Evolutionary conservation across 2,113 vertebrate species (phyloP).

Genomic region (Cranoglanis bouderius): DNA sequence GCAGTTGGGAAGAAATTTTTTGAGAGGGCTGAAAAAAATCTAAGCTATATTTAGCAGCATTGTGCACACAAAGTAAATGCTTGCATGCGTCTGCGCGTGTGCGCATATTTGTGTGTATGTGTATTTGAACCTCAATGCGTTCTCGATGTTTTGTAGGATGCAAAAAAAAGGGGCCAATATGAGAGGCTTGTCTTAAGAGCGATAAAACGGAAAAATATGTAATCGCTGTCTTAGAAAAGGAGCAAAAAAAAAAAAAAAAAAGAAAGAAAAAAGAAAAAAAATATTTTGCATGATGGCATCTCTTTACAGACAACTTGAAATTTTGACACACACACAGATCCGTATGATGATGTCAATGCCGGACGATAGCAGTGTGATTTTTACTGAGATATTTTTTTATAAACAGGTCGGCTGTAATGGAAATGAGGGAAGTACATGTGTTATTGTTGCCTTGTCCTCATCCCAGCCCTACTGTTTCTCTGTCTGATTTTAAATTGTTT

Average conservation of each 20-base stretch:
- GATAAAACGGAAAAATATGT: constrained; percentile 37
- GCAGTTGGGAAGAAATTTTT: not conserved
- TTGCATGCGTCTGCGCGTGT: constrained; percentile 59
- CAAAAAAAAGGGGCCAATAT: not conserved
- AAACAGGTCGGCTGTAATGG: constrained; percentile 54
- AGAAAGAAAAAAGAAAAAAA: too few species aligned
- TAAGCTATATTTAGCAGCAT: constrained; percentile 51
- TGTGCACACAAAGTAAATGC: constrained; percentile 31
- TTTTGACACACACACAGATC: constrained; percentile 58
- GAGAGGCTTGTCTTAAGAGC: not conserved
- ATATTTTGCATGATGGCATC: constrained; percentile 70
- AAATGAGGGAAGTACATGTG: constrained; percentile 63
- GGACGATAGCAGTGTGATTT: constrained; percentile 70
- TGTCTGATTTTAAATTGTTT: constrained; percentile 67
- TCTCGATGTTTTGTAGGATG: not conserved
- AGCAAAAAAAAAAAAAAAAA: constrained; percentile 1
- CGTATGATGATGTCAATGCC: constrained; percentile 73
- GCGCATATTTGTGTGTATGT: constrained; percentile 53
- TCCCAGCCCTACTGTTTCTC: constrained; percentile 62
- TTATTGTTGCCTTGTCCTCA: constrained; percentile 65
- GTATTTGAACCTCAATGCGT: constrained; percentile 21
- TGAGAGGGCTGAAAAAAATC: constrained; percentile 51
- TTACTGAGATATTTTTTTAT: constrained; percentile 78
- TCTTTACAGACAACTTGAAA: constrained; percentile 67
- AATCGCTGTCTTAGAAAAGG: constrained; percentile 29